phyloP scores from a whole-genome alignment of 2,113 vertebrate species.

The Ciconia boyciana region DNA sequence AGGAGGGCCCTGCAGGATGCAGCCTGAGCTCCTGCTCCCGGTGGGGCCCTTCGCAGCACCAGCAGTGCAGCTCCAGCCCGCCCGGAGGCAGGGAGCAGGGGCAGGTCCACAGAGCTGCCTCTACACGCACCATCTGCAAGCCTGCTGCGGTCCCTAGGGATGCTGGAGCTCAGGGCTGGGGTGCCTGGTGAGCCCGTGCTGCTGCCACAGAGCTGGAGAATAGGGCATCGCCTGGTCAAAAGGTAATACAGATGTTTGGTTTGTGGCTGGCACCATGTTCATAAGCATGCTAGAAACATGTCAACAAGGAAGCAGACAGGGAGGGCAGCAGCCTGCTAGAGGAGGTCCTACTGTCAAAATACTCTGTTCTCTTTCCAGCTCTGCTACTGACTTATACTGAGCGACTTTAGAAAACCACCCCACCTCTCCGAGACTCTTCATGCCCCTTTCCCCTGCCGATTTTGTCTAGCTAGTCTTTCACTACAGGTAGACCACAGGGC shows the following conservation, averaged over 20 bases:
- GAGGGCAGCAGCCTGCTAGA: not conserved
- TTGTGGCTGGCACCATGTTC: not conserved
- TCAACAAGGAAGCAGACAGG: not conserved
- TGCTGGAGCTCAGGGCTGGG: not conserved
- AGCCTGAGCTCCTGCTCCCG: not conserved
- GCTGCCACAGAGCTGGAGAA: not conserved
- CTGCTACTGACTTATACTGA: not conserved
- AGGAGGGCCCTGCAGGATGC: not conserved
- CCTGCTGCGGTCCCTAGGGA: not conserved
- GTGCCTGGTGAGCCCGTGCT: accelerated
- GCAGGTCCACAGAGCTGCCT: not conserved
- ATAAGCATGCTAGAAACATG: not conserved
- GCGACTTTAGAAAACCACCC: not conserved
- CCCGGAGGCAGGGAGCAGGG: not conserved
- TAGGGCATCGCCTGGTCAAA: not conserved
- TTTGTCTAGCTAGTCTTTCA: not conserved
- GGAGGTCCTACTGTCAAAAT: not conserved
- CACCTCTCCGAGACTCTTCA: not conserved
- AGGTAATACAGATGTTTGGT: not conserved
- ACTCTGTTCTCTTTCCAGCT: not conserved
- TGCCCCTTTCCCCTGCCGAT: not conserved
- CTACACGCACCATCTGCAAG: not conserved
- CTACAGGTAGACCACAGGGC: not conserved
- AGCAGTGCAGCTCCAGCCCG: not conserved
- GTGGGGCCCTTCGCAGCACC: not conserved